phyloP scores from a whole-genome alignment of 2,797 vertebrate species.

The Bovichtus variegatus region DNA sequence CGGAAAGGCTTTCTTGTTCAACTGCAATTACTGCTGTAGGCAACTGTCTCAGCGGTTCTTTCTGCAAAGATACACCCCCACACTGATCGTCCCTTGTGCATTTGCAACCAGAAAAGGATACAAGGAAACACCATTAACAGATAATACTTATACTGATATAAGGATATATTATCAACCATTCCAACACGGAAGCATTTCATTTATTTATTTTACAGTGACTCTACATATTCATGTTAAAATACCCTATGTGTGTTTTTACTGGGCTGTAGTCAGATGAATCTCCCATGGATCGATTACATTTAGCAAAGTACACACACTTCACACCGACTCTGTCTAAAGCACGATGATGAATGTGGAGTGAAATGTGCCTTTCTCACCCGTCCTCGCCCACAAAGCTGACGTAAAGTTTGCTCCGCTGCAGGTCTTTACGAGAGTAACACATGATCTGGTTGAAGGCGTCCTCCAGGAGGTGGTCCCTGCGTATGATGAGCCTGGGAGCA shows the following conservation, averaged over 20 bases:
- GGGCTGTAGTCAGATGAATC: slow-evolving; percentile 13
- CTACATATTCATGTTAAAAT: neutral
- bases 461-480: slow-evolving; percentile 96
- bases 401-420: slow-evolving; percentile 97
- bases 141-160: too few relatives aligned
- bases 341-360: neutral
- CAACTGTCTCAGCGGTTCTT: neutral
- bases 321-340: neutral
- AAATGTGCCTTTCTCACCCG: slow-evolving; percentile 87
- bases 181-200: too few relatives aligned
- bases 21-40: neutral
- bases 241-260: neutral
- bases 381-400: slow-evolving; percentile 98
- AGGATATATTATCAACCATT: neutral
- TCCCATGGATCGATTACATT: neutral
- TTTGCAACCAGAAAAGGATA: neutral
- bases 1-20: neutral
- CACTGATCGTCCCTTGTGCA: neutral
- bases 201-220: neutral
- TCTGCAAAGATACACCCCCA: neutral
- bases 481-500: slow-evolving; percentile 92
- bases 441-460: slow-evolving; percentile 99
- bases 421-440: slow-evolving; percentile 97
- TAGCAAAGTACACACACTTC: slow-evolving; percentile 5
- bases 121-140: neutral